A percentile compares a stretch with the other conserved stretches of the same genome.
Conservation (phyloP, 2,888 invertebrate species). For the Drosophila mulleri region DNA sequence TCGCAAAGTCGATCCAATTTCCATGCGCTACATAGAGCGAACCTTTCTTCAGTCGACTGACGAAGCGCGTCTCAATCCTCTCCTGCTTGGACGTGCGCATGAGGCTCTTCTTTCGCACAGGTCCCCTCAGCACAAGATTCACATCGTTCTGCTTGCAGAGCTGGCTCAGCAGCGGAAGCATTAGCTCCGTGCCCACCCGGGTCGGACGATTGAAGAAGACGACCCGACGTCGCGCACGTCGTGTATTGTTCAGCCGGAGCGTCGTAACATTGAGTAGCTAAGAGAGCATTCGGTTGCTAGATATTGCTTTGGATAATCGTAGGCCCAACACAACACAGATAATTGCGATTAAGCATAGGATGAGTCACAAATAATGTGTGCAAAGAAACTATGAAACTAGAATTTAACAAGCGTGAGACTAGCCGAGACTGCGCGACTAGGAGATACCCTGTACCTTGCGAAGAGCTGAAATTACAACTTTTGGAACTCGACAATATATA, state of each 20-base stretch:
- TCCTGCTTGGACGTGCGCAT: conserved; percentile 89
- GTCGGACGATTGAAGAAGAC: conserved; percentile 95
- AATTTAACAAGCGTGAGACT: too few relatives aligned
- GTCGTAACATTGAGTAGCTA: conserved; percentile 57
- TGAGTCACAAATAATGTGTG: conserved; percentile 29
- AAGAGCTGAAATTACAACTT: too few relatives aligned
- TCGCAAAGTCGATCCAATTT: conserved; percentile 93
- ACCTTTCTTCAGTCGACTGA: conserved; percentile 90
- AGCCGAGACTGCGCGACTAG: too few relatives aligned
- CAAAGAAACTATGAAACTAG: not conserved
- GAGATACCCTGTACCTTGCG: too few relatives aligned
- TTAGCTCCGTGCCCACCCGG: conserved; percentile 94
- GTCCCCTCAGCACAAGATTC: conserved; percentile 86
- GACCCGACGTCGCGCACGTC: conserved; percentile 89
- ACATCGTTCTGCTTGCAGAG: conserved; percentile 86
- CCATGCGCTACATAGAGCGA: conserved; percentile 94
- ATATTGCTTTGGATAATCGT: not conserved
- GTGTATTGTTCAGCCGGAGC: conserved; percentile 90
- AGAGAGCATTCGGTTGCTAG: conserved; percentile 12
- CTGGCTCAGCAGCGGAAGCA: conserved; percentile 88
- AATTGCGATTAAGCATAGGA: conserved; percentile 8
- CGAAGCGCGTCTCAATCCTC: conserved; percentile 88
- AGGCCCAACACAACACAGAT: conserved; percentile 22
- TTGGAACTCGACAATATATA: too few relatives aligned
- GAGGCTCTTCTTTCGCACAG: conserved; percentile 45